phyloP scores from a whole-genome alignment of 2,113 vertebrate species.

The Globicephala melas region DNA sequence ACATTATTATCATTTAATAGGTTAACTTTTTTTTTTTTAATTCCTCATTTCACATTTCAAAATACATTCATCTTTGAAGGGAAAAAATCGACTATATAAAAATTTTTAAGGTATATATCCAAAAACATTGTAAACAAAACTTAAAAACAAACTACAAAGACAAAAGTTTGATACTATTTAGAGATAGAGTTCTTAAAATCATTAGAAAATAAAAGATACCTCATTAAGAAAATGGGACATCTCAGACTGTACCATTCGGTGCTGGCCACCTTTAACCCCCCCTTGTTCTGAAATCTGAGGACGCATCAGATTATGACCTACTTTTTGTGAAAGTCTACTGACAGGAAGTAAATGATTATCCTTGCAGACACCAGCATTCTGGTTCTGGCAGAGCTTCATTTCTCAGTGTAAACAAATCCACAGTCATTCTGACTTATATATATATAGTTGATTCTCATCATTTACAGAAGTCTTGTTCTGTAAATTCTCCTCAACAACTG shows the following conservation, averaged over 20 bases:
- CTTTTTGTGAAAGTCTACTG: background rate
- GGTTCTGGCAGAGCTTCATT: background rate
- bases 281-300: background rate
- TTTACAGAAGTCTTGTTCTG: background rate
- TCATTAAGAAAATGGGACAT: background rate
- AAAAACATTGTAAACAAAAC: slow-evolving; percentile 12
- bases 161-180: background rate
- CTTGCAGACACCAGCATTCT: background rate
- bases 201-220: background rate
- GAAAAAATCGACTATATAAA: background rate
- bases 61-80: background rate
- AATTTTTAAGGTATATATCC: background rate
- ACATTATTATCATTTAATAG: background rate
- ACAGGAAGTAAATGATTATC: background rate
- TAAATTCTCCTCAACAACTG: background rate
- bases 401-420: background rate
- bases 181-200: background rate
- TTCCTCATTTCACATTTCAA: background rate
- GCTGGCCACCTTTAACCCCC: background rate
- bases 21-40: background rate
- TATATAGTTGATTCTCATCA: background rate
- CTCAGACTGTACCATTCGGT: background rate
- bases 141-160: background rate
- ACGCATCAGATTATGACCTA: background rate
- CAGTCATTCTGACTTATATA: background rate